Evolutionary conservation across 2,113 vertebrate species (phyloP).

Genomic region (Panurus biarmicus): DNA sequence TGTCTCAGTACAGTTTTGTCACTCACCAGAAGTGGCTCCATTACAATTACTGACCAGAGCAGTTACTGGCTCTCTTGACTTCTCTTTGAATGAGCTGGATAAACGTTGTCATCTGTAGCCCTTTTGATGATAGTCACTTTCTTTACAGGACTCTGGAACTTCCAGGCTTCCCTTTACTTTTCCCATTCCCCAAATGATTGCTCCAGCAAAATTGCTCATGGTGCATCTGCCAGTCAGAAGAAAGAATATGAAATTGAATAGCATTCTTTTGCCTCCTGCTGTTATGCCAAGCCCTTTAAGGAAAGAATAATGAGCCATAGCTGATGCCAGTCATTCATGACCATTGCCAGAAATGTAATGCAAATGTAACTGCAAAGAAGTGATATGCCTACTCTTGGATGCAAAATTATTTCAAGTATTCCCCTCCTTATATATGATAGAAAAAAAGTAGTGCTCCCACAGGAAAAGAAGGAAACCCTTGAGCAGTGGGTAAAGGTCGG

Average conservation of each 20-base stretch:
- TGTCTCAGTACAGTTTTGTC: neutral
- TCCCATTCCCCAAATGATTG: neutral
- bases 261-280: neutral
- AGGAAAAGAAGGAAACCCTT: neutral
- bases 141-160: neutral
- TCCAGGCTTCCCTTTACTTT: neutral
- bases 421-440: neutral
- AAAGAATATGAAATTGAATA: neutral
- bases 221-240: neutral
- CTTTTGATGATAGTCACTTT: neutral
- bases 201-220: neutral
- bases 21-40: neutral
- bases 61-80: neutral
- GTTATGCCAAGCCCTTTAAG: neutral
- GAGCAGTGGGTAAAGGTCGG: neutral
- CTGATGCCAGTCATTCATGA: neutral
- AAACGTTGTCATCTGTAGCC: neutral
- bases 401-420: neutral
- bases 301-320: neutral
- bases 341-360: neutral
- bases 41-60: neutral
- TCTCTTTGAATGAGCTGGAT: neutral
- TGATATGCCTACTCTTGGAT: neutral
- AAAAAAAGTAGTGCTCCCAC: neutral
- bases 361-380: neutral